phyloP scores from a whole-genome alignment of 1,140 invertebrate genomes.

The Linepithema humile region DNA sequence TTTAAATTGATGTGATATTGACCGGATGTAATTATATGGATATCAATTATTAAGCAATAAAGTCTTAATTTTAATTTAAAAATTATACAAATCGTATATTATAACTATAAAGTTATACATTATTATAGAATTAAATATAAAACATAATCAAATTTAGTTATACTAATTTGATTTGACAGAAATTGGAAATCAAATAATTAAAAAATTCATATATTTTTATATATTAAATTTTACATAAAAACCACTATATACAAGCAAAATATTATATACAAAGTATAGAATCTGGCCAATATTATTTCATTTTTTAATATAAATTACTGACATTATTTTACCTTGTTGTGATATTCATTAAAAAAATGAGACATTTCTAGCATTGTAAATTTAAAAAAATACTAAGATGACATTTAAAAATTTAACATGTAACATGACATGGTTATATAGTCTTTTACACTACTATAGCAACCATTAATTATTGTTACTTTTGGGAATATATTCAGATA shows the following conservation, averaged over 20 bases:
- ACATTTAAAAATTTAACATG: slow-evolving; percentile 46
- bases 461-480: slow-evolving; percentile 28
- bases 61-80: not conserved
- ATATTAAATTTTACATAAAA: too few relatives aligned
- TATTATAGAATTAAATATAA: not conserved
- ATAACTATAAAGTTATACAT: not conserved
- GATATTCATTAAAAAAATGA: slow-evolving; percentile 14
- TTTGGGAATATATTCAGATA: not conserved
- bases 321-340: slow-evolving; percentile 29
- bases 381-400: slow-evolving; percentile 4
- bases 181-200: too few relatives aligned
- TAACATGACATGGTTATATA: slow-evolving; percentile 3
- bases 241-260: too few relatives aligned
- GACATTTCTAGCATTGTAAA: slow-evolving; percentile 20
- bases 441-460: slow-evolving; percentile 42
- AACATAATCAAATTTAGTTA: not conserved
- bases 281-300: not conserved
- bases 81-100: too few relatives aligned
- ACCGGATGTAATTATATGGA: not conserved
- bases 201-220: too few relatives aligned
- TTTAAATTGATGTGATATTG: not conserved
- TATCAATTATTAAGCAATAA: not conserved
- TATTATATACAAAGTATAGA: not conserved
- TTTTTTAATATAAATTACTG: not conserved
- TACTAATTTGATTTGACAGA: too few relatives aligned